Base-by-base conservation (phyloP, 1,140 invertebrate genomes). In the Rhagoletis pomonella region DNA sequence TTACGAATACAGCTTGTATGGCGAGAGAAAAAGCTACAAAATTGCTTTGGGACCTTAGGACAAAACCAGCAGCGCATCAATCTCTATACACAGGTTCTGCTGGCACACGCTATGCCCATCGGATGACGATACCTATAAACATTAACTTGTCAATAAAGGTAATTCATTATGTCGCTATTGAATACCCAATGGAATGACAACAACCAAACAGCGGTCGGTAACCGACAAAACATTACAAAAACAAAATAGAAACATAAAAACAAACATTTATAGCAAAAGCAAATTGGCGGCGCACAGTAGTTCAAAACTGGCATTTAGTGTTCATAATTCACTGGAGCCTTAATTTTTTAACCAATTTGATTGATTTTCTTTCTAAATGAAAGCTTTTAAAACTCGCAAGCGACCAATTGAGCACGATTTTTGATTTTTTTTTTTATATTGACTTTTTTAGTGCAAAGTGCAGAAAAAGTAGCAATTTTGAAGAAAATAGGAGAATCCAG, bases 71-170 rank as follows among this genome's bases (percentile, higher is more conserved):
- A 62, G 59, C 47, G 55, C 19, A 14, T 19, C 19, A 58, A 85
- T 58, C 17, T 44, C 59, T 39, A 58, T 65, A 65, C 4, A 47
- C 42, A 55, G 67, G 2, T 39, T 29, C 29, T 29, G 1, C 10
- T 67, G 10, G 39, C 5, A 9, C 39, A 47, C 9, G n/a, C 47
- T 47, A 17, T 50, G 73, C 55, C 59, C 29, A 29, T 29, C 59
- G 5, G 17, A 85, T 86, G 86, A 88, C 88, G 87, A 88, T 90
- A 91, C 90, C 91, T 89, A 92, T 92, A 92, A 92, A 92, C 91
- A 91, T 92, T 92, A 92, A 92, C 73, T 91, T 92, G 91, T 92
- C 91, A 92, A 92, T 92, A 92, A 92, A 92, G 91, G 91, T 92
- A 92, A 92, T 92, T 92, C 91, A 92, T 92, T 92, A 92, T 92